Conservation (phyloP, 2,888 invertebrate species). For the Xylota segnis region DNA sequence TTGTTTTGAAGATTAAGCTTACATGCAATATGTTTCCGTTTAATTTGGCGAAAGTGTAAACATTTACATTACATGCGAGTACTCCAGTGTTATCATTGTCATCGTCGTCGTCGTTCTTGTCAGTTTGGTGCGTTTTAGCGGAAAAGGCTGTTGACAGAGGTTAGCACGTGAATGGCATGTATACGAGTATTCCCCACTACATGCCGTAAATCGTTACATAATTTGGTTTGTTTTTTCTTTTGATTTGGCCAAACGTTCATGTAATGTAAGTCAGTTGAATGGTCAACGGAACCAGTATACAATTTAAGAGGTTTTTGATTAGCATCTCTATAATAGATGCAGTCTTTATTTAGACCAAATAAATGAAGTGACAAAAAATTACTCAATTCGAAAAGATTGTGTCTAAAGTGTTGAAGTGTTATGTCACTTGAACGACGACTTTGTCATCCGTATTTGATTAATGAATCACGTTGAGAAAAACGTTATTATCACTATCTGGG, state of each 20-base stretch:
- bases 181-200: background rate
- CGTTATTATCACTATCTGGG: background rate
- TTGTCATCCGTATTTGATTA: background rate
- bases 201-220: conserved; percentile 20
- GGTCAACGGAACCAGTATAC: background rate
- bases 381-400: conserved; percentile 22
- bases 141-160: conserved; percentile 20
- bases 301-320: conserved; percentile 19
- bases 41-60: conserved; percentile 56
- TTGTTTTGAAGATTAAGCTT: conserved; percentile 29
- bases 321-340: conserved; percentile 5
- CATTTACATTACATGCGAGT: conserved; percentile 36
- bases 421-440: conserved; percentile 8
- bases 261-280: background rate
- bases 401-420: conserved; percentile 29
- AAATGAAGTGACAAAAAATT: background rate
- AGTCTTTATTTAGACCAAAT: background rate
- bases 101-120: background rate
- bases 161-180: conserved; percentile 29
- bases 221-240: conserved; percentile 12
- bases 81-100: background rate
- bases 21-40: conserved; percentile 36
- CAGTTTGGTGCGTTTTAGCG: background rate
- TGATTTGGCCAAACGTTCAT: conserved; percentile 2
- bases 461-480: background rate